A percentile compares a stretch with the other conserved stretches of the same genome.
These are phyloP conservation scores for Dallia pectoralis DNA, from an alignment of 2,797 vertebrate species.

Conservation along the genomic window DNA sequence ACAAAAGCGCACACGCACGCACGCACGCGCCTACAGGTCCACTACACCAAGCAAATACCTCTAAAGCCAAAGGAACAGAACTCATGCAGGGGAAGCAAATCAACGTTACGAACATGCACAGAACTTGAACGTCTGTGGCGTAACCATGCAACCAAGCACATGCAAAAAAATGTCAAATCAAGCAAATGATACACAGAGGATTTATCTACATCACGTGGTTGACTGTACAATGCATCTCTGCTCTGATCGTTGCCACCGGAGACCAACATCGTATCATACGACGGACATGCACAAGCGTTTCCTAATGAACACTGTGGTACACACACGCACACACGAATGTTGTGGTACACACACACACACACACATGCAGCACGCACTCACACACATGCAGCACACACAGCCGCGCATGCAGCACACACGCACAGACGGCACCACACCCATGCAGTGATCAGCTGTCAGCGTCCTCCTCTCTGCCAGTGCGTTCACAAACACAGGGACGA, in stretches of 20 bases:
- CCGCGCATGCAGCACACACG: neutral
- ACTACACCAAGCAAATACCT: neutral
- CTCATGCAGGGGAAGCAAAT: neutral
- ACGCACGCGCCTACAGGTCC: neutral
- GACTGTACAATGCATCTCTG: conserved; percentile 2
- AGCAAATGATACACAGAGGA: neutral
- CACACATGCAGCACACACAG: no score
- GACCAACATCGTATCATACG: conserved; percentile 8
- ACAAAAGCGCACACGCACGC: conserved; percentile 4
- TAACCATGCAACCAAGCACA: neutral
- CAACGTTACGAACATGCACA: conserved; percentile 5
- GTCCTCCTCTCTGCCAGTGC: neutral
- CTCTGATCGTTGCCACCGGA: conserved; percentile 13
- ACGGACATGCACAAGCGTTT: conserved; percentile 2
- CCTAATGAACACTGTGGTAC: neutral
- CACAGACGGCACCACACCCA: neutral
- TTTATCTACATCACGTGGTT: neutral
- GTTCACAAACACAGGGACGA: neutral
- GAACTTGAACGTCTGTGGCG: neutral
- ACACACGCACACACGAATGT: neutral
- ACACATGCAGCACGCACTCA: conserved; percentile 35
- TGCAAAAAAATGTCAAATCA: neutral
- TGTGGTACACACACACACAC: conserved; percentile 24
- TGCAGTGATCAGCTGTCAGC: neutral
- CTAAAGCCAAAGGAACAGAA: neutral